Conservation (phyloP, 1,140 invertebrate genomes). For the Amphibalanus amphitrite region DNA sequence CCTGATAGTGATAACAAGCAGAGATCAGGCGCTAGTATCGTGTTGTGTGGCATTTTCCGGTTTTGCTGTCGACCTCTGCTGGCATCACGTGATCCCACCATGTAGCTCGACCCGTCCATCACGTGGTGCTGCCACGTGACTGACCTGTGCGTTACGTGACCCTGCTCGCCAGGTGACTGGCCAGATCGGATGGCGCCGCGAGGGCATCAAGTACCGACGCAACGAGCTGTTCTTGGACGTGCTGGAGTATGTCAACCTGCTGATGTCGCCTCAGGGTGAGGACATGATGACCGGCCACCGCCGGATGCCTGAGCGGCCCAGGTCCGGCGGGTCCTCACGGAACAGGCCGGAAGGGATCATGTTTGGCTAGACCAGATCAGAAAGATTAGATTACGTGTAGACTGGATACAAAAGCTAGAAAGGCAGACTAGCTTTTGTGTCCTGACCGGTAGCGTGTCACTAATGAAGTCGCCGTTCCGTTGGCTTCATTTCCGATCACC, state of each 20-base stretch:
- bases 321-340: too few relatives aligned
- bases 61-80: not conserved
- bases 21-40: not conserved
- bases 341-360: too few relatives aligned
- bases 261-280: slow-evolving; percentile 96
- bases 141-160: not conserved
- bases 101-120: too few relatives aligned
- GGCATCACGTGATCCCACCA: too few relatives aligned
- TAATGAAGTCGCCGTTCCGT: too few relatives aligned
- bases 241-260: slow-evolving; percentile 93
- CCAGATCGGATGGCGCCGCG: slow-evolving; percentile 98
- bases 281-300: not conserved
- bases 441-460: too few relatives aligned
- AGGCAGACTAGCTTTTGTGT: too few relatives aligned
- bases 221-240: slow-evolving; percentile 99
- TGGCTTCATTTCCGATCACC: too few relatives aligned
- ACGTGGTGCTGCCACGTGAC: slow-evolving; percentile 1
- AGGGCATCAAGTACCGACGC: slow-evolving; percentile 96
- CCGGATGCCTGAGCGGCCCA: not conserved
- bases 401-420: too few relatives aligned
- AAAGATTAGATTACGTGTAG: too few relatives aligned
- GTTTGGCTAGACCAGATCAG: too few relatives aligned
- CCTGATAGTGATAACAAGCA: too few relatives aligned
- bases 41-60: not conserved
- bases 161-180: slow-evolving; percentile 53